Base-by-base conservation (phyloP, 2,113 vertebrate genomes). In the Hemicordylus capensis region DNA sequence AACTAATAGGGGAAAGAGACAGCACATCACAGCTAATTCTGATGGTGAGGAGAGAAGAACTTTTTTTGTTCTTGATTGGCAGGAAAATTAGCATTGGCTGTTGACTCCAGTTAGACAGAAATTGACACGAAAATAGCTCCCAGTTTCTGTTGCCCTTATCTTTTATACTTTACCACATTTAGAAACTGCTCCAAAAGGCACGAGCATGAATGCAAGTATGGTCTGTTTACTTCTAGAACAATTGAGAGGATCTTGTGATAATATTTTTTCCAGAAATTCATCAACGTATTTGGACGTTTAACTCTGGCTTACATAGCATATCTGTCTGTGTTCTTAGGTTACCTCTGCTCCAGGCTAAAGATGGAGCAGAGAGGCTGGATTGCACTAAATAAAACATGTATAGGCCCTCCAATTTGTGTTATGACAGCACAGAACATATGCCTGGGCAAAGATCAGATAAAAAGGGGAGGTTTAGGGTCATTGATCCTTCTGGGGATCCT, bases 121-220 rank as follows among this genome's bases (percentile, higher is more conserved):
- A 9, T 31, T 59, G 37, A 58, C 24, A 44, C 2, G 31, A 64
- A 12, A 89, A 20, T 22, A 89, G 12, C 51, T 61, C 42, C 24
- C 56, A 63, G 28, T 48, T 56, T 72, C 4, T 4, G 6, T n/a
- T 84, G 20, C 19, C 87, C 20, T 88, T 22, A 81, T 0, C 1
- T 9, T 80, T 22, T 15, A 4, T 85, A 22, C 61, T 88, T 76
- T 28, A 72, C 2, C 51, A 20, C 10, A 46, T 42, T 28, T 46
- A 72, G 22, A 86, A 86, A 88, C 26, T 7, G 66, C 83, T 12
- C 20, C 81, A 81, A 88, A 90, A 42, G 44, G 39, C 56, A 64
- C 15, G 17, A 44, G 31, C 19, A 84, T 46, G 19, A 58, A 12
- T 58, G 6, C 70, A 26, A 42, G 3, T 44, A 76, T 44, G 2